Percentiles rank a stretch among this genome's conserved stretches.
Evolutionary conservation across 2,113 vertebrate genomes (phyloP).

Genomic region (Tapirus terrestris): DNA sequence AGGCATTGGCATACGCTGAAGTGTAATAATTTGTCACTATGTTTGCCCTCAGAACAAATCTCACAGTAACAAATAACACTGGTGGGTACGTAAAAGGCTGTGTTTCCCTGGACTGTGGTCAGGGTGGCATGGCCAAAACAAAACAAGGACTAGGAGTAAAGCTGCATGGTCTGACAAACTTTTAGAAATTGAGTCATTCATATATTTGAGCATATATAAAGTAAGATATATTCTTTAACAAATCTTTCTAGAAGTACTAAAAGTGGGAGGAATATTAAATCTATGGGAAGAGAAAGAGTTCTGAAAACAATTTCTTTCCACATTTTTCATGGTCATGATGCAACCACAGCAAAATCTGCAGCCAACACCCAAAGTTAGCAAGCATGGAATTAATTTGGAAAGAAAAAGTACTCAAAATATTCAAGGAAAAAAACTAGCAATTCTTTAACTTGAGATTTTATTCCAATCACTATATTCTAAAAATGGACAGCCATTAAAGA

Average conservation of each 20-base stretch:
- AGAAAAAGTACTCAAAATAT: constrained; percentile 46
- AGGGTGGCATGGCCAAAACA: not conserved
- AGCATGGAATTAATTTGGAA: constrained; percentile 51
- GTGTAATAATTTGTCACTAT: not conserved
- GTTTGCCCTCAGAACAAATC: not conserved
- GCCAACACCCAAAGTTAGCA: constrained; percentile 51
- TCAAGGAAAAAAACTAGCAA: not conserved
- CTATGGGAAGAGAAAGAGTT: not conserved
- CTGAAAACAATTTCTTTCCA: constrained; percentile 55
- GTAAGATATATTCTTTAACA: constrained; percentile 5
- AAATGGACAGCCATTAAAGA: not conserved
- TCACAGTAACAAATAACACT: not conserved
- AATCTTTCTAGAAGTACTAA: constrained; percentile 11
- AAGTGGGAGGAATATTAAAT: constrained; percentile 47
- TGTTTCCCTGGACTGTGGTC: not conserved
- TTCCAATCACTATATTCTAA: constrained; percentile 27
- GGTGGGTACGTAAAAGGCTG: not conserved
- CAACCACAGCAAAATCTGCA: constrained; percentile 59
- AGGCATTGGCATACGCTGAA: not conserved
- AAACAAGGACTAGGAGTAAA: not conserved
- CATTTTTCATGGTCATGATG: constrained; percentile 59
- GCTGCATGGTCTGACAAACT: not conserved
- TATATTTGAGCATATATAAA: not conserved
- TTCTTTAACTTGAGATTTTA: constrained; percentile 55
- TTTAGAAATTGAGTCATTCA: constrained; percentile 24